Conservation (phyloP, 23 tunicate species). For the Halocynthia aurantium region DNA sequence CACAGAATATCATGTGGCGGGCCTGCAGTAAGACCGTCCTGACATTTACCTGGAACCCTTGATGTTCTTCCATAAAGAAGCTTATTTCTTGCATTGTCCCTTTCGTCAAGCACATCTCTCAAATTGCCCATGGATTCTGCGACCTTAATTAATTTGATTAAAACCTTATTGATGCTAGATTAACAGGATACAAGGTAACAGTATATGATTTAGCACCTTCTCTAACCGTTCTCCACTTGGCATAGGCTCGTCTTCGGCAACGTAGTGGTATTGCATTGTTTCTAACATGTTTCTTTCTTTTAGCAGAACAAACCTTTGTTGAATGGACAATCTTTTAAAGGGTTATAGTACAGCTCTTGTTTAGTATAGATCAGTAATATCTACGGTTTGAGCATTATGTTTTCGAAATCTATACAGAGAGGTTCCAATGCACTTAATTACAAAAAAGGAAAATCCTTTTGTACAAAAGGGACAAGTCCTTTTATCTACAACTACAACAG, state of each 20-base stretch:
- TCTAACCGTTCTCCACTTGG: slow-evolving; percentile 77
- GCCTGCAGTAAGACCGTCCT: too few relatives aligned
- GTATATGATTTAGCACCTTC: slow-evolving; percentile 31
- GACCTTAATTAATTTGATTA: slow-evolving; percentile 21
- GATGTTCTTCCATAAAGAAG: slow-evolving; percentile 52
- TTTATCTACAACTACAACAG: neutral
- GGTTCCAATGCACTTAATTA: too few relatives aligned
- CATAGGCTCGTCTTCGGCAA: slow-evolving; percentile 70
- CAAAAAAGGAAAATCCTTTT: too few relatives aligned
- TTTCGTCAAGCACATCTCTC: slow-evolving; percentile 80
- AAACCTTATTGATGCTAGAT: neutral
- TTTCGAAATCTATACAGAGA: too few relatives aligned
- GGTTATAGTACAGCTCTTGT: too few relatives aligned
- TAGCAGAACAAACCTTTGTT: slow-evolving; percentile 62
- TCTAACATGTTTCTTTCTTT: slow-evolving; percentile 92
- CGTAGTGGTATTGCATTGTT: slow-evolving; percentile 47
- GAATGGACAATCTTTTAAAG: too few relatives aligned
- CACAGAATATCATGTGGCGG: too few relatives aligned
- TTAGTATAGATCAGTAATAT: too few relatives aligned
- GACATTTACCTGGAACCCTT: neutral
- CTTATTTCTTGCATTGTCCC: slow-evolving; percentile 72
- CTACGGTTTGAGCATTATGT: too few relatives aligned
- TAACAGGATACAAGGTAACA: neutral
- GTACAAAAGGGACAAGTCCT: neutral
- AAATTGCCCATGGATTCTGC: slow-evolving; percentile 97